phyloP scores from a whole-genome alignment of 2,113 vertebrate species.

The Scortum barcoo region DNA sequence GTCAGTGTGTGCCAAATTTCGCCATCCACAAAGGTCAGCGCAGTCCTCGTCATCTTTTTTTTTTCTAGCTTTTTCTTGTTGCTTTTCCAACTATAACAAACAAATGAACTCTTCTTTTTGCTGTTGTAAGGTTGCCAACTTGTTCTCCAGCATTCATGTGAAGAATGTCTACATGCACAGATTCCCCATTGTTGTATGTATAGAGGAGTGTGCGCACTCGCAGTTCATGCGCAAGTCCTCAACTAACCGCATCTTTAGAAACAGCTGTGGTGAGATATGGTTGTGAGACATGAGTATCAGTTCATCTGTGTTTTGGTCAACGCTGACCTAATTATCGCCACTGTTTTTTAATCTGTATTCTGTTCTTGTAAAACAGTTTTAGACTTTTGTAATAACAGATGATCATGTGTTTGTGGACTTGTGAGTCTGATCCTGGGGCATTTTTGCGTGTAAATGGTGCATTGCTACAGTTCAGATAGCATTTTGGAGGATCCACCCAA shows the following conservation, averaged over 20 bases:
- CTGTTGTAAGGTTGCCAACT: neutral
- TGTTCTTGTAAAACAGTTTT: neutral
- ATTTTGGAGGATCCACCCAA: neutral
- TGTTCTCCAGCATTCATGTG: neutral
- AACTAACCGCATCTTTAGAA: neutral
- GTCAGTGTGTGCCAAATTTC: neutral
- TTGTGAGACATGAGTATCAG: neutral
- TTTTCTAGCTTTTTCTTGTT: no score
- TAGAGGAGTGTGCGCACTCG: neutral
- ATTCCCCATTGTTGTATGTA: neutral
- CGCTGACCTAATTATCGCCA: neutral
- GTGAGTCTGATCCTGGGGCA: neutral
- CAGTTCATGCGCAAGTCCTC: neutral
- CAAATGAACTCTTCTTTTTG: neutral
- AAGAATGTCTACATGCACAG: neutral
- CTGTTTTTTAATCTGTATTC: no score
- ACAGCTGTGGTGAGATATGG: no score
- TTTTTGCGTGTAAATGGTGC: neutral
- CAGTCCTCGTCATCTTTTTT: no score
- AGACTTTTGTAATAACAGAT: neutral
- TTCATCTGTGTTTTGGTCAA: neutral
- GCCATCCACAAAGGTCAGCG: no score
- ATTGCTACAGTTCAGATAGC: neutral
- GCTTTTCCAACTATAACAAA: neutral
- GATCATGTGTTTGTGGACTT: neutral